Base-by-base conservation (phyloP, 2,888 invertebrate species). In the Eristalis arbustorum region DNA sequence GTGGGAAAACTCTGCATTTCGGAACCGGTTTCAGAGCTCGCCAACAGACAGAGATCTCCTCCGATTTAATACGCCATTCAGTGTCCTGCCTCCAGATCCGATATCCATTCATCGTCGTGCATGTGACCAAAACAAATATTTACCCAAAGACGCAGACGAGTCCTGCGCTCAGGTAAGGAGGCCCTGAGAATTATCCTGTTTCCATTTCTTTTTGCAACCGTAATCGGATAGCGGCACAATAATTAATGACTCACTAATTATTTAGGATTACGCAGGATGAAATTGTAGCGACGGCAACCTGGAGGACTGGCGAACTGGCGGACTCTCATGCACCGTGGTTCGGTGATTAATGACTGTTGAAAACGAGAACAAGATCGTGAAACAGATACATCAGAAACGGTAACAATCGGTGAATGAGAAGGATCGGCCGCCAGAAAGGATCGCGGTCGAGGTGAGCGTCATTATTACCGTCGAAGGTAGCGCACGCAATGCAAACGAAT, bases 241-340 rank as follows among this genome's bases (percentile, higher is more conserved):
- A 89, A 89, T 89, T 89, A 89, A 89, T 89, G 89, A 89, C 88
- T 88, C 85, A 89, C 89, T 89, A 89, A 89, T 89, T 89, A 89
- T 89, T 89, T 89, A 89, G 89, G 89, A 89, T 89, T 89, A 88
- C 88, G 83, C 81, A 75, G 88, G 84, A 88, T 79, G 76, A 83
- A 87, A 87, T 75, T 83, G 87, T 87, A 68, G 25, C 34, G 13
- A 64, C n/a, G 22, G 22, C 59, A 61, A 62, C 75, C 5, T 62
- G 74, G 59, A 72, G 80, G 79, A 73, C 73, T 77, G 22, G 22
- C 57, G 56, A 62, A 72, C 5, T 62, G 75, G 59, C 67, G 80
- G 79, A 73, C 73, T 77, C 68, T 25, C 61, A 14, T 68, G 37
- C 18, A 40, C 10, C 31, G 73, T 75, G 76, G 71, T 80, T 66